Conservation (phyloP, 92 coral and sea anemone genomes). For the Parazoanthus atlanticus region DNA sequence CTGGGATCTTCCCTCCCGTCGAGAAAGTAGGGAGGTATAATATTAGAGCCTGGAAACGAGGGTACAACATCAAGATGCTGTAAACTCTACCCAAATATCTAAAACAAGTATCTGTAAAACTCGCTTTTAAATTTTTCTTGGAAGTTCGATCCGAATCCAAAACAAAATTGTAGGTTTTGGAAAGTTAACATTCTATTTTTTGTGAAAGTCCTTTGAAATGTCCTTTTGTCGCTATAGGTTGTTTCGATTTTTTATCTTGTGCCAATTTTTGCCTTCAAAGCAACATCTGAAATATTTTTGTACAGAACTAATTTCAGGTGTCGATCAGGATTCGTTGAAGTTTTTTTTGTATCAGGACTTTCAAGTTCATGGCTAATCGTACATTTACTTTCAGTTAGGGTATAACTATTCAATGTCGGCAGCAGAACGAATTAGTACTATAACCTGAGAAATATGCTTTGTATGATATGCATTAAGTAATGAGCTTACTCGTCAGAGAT, state of each 20-base stretch:
- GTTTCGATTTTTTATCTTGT: not conserved
- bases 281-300: too few relatives aligned
- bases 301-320: too few relatives aligned
- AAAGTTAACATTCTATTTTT: too few relatives aligned
- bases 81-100: not conserved
- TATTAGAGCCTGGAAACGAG: too few relatives aligned
- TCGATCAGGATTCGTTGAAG: not conserved
- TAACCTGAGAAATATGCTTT: too few relatives aligned
- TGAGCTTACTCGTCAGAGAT: too few relatives aligned
- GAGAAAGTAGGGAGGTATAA: not conserved
- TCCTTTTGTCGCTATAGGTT: not conserved
- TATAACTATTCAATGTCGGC: not conserved
- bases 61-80: not conserved
- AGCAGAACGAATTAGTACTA: not conserved
- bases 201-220: too few relatives aligned
- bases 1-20: not conserved
- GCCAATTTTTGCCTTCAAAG: not conserved
- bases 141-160: too few relatives aligned
- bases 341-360: not conserved
- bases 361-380: not conserved
- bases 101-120: not conserved
- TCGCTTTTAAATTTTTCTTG: too few relatives aligned
- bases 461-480: too few relatives aligned
- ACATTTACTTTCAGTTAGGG: not conserved
- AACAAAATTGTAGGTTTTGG: too few relatives aligned